Evolutionary conservation across 2,888 invertebrate genomes (phyloP).

Genomic region (Trilocha varians): DNA sequence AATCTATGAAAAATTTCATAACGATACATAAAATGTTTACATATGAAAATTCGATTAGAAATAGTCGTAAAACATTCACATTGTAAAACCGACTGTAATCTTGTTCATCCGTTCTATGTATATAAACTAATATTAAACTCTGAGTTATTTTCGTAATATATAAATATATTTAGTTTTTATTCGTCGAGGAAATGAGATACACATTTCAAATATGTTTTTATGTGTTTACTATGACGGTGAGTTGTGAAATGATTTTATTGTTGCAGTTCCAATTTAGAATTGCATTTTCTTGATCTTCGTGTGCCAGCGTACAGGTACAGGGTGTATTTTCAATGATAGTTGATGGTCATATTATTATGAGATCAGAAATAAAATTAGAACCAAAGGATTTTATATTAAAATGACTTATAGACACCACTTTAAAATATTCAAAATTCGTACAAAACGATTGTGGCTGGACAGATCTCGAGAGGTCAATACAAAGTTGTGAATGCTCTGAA

Average conservation of each 20-base stretch:
- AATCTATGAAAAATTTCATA: neutral
- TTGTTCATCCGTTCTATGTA: neutral
- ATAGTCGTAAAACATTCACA: neutral
- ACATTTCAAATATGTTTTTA: neutral
- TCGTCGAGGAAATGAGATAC: neutral
- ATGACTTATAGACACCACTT: too few relatives aligned
- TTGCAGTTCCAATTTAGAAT: too few relatives aligned
- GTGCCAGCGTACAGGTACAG: too few relatives aligned
- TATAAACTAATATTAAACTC: neutral
- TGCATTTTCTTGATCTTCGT: too few relatives aligned
- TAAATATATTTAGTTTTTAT: slow-evolving; percentile 4
- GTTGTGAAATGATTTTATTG: neutral
- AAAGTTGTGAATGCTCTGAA: too few relatives aligned
- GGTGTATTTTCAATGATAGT: too few relatives aligned
- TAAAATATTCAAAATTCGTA: too few relatives aligned
- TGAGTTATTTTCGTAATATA: neutral
- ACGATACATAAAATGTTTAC: neutral
- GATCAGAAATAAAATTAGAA: too few relatives aligned
- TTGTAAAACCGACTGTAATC: neutral
- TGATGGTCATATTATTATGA: too few relatives aligned
- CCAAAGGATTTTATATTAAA: too few relatives aligned
- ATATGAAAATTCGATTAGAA: neutral
- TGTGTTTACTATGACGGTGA: slow-evolving; percentile 3
- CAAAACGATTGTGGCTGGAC: too few relatives aligned
- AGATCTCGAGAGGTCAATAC: too few relatives aligned